Conservation (phyloP, 1,140 invertebrate species). For the Musca domestica region DNA sequence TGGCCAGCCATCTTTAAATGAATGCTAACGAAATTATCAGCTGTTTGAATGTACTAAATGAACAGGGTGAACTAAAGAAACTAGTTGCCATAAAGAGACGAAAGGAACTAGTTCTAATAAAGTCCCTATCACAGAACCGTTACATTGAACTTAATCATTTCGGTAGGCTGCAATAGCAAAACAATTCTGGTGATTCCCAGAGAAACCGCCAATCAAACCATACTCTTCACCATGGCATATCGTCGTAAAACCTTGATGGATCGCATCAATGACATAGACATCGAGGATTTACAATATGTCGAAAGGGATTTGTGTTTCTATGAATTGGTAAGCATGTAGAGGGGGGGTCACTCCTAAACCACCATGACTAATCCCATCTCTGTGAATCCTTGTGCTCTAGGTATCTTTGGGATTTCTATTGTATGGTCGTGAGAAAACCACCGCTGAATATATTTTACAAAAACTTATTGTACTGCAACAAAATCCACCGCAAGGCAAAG, state of each 20-base stretch:
- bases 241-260: not conserved
- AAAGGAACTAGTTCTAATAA: too few species aligned
- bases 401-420: slow-evolving; percentile 41
- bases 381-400: slow-evolving; percentile 19
- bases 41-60: too few species aligned
- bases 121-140: too few species aligned
- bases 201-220: not conserved
- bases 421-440: slow-evolving; percentile 34
- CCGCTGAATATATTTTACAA: slow-evolving; percentile 38
- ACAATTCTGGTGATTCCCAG: not conserved
- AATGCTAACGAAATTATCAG: too few species aligned
- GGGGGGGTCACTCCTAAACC: not conserved
- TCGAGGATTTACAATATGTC: slow-evolving; percentile 40
- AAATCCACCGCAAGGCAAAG: not conserved
- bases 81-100: too few species aligned
- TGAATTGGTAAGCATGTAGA: slow-evolving; percentile 35
- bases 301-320: slow-evolving; percentile 40
- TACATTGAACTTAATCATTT: too few species aligned
- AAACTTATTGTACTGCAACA: slow-evolving; percentile 31
- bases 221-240: not conserved
- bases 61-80: too few species aligned
- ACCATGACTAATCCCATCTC: not conserved
- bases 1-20: too few species aligned
- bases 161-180: too few species aligned
- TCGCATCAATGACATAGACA: slow-evolving; percentile 28